A percentile compares a stretch with the other conserved stretches of the same genome.
phyloP scores from a whole-genome alignment of 2,888 invertebrate species.

The Trissolcus brochymenae region DNA sequence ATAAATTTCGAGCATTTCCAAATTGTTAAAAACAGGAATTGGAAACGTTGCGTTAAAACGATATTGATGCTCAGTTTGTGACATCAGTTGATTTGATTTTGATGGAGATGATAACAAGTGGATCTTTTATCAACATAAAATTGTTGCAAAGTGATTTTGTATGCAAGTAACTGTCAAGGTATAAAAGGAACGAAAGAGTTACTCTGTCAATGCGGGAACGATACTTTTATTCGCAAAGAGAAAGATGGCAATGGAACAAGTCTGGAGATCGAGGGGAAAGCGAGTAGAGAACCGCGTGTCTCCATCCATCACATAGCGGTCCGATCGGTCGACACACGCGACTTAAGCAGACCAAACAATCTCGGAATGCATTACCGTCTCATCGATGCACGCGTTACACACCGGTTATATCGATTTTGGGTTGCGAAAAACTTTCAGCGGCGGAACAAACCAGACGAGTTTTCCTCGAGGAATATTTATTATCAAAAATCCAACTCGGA shows the following conservation, averaged over 20 bases:
- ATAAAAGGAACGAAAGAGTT: slow-evolving; percentile 47
- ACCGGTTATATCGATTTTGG: slow-evolving; percentile 57
- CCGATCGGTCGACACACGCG: slow-evolving; percentile 71
- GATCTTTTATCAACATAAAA: slow-evolving; percentile 18
- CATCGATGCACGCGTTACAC: slow-evolving; percentile 59
- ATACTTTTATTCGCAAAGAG: slow-evolving; percentile 52
- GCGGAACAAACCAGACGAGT: slow-evolving; percentile 48
- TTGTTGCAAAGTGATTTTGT: slow-evolving; percentile 23
- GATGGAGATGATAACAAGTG: slow-evolving; percentile 17
- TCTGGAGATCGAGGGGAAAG: slow-evolving; percentile 66
- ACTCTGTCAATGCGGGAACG: slow-evolving; percentile 46
- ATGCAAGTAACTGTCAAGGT: slow-evolving; percentile 48
- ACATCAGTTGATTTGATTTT: neutral
- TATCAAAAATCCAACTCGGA: slow-evolving; percentile 50
- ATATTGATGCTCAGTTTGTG: neutral
- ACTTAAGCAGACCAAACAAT: slow-evolving; percentile 62
- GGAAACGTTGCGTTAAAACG: neutral
- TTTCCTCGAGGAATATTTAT: slow-evolving; percentile 56
- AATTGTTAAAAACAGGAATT: neutral
- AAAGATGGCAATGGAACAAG: slow-evolving; percentile 63
- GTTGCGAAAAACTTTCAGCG: slow-evolving; percentile 51
- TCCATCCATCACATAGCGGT: slow-evolving; percentile 74
- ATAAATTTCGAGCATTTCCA: neutral
- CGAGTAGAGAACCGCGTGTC: slow-evolving; percentile 70
- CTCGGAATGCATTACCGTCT: slow-evolving; percentile 72